These are phyloP conservation scores for Zaprionus taronus DNA, from an alignment of 1,140 invertebrate genomes.

Conservation along the genomic window DNA sequence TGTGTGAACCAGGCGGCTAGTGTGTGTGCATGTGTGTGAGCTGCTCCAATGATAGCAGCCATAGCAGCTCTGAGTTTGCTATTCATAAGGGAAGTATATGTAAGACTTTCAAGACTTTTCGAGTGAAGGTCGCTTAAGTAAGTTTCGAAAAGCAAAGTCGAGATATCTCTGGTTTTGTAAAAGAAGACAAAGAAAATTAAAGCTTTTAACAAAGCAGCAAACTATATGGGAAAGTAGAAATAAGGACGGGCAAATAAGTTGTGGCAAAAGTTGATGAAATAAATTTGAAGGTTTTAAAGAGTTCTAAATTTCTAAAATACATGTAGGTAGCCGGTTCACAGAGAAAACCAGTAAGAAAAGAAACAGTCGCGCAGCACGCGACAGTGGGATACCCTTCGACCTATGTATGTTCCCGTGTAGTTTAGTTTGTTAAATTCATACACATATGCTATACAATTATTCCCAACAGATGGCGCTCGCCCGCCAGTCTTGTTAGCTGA, in stretches of 20 bases:
- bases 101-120: constrained; percentile 32
- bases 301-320: too few species aligned
- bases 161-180: constrained; percentile 15
- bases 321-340: too few species aligned
- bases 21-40: background rate
- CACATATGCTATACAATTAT: too few species aligned
- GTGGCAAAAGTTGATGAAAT: background rate
- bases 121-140: constrained; percentile 43
- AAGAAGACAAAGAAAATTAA: constrained; percentile 21
- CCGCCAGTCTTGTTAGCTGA: too few species aligned
- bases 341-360: too few species aligned
- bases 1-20: background rate
- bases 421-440: too few species aligned
- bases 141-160: constrained; percentile 32
- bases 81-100: constrained; percentile 44
- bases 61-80: constrained; percentile 18
- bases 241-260: background rate
- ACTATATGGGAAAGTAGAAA: too few species aligned
- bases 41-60: constrained; percentile 18
- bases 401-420: too few species aligned
- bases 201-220: background rate
- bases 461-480: too few species aligned
- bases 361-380: too few species aligned
- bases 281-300: too few species aligned
- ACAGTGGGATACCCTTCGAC: too few species aligned